Evolutionary conservation across 2,888 invertebrate genomes (phyloP).

Genomic region (Zygogramma bicolorata): DNA sequence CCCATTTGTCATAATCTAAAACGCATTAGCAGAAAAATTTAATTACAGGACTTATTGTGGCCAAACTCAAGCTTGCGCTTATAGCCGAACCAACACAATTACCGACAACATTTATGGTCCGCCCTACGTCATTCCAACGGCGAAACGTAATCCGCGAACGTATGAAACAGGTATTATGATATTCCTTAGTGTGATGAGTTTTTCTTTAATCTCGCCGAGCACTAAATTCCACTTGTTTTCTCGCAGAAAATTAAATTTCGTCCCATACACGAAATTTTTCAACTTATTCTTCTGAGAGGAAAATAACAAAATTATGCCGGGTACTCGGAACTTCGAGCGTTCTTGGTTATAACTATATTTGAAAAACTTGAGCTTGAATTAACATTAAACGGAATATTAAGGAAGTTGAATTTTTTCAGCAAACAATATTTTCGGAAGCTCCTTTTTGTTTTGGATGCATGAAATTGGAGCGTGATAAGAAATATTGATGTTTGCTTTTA

Average conservation of each 20-base stretch:
- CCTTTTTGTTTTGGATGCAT: too few species aligned
- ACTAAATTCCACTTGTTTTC: constrained; percentile 65
- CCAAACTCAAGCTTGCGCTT: constrained; percentile 23
- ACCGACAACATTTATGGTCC: constrained; percentile 57
- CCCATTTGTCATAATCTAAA: constrained; percentile 19
- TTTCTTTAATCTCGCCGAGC: constrained; percentile 65
- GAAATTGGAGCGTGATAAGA: too few species aligned
- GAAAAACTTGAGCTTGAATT: constrained; percentile 50
- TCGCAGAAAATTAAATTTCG: constrained; percentile 64
- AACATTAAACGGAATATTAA: constrained; percentile 44
- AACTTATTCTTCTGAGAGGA: constrained; percentile 44
- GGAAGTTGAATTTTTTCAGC: constrained; percentile 20
- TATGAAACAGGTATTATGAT: constrained; percentile 65
- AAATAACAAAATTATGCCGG: constrained; percentile 47
- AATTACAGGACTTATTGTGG: constrained; percentile 23
- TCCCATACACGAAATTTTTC: constrained; percentile 52
- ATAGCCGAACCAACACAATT: constrained; percentile 55
- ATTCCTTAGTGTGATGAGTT: constrained; percentile 65
- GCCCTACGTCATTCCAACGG: constrained; percentile 46
- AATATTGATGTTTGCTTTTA: too few species aligned
- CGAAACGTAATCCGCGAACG: constrained; percentile 62
- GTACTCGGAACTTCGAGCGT: constrained; percentile 48
- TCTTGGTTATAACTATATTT: constrained; percentile 45
- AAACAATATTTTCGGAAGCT: not conserved
- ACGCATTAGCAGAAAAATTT: constrained; percentile 30